A percentile compares a stretch with the other conserved stretches of the same genome.
These are phyloP conservation scores for Pseudomugil tenellus DNA, from an alignment of 2,797 vertebrate species.

Conservation along the genomic window DNA sequence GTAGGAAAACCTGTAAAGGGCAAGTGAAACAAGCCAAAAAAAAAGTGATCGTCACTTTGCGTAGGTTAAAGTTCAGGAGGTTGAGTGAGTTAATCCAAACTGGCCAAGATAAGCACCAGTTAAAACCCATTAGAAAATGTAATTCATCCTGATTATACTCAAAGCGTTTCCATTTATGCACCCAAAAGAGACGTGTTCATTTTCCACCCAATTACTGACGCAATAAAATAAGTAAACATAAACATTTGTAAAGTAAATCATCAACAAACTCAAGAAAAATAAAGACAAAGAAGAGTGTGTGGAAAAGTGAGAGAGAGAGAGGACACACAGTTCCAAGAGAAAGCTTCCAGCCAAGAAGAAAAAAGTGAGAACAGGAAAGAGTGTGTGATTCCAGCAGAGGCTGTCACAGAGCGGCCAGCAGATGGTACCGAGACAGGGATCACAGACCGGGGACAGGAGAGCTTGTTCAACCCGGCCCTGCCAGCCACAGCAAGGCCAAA, in stretches of 20 bases:
- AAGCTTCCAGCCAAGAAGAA: neutral
- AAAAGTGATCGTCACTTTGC: neutral
- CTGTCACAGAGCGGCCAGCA: conserved; percentile 58
- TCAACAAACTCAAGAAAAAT: conserved; percentile 8
- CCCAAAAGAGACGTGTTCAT: neutral
- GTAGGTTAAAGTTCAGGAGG: neutral
- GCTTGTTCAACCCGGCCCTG: conserved; percentile 56
- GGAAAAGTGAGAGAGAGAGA: neutral
- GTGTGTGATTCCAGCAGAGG: conserved; percentile 29
- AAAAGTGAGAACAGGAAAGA: conserved; percentile 5
- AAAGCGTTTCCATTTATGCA: neutral
- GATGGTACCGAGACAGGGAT: conserved; percentile 70
- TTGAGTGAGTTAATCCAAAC: neutral
- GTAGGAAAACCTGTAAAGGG: too few relatives aligned
- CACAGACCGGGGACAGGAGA: conserved; percentile 57
- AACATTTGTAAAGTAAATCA: neutral
- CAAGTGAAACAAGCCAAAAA: neutral
- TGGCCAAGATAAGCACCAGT: neutral
- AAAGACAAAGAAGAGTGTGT: neutral
- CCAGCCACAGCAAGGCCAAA: conserved; percentile 29
- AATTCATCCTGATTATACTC: neutral
- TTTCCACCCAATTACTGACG: neutral
- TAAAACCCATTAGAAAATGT: neutral
- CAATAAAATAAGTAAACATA: neutral
- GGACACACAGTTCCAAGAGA: neutral